These are phyloP conservation scores for Sinelater perroti DNA, from an alignment of 2,888 invertebrate genomes.

Conservation along the genomic window DNA sequence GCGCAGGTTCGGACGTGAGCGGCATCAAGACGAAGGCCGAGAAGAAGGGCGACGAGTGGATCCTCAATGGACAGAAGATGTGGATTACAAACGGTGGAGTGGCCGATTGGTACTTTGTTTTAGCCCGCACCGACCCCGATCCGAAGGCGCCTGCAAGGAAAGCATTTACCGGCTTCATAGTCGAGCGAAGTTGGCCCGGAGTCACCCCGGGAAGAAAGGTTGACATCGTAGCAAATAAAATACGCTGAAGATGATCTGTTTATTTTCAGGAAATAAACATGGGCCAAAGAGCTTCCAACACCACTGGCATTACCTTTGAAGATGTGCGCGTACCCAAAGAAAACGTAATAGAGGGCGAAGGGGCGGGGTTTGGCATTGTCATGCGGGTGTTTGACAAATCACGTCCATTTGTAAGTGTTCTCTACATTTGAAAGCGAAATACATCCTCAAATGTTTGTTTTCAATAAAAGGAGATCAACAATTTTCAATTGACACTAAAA, in stretches of 20 bases:
- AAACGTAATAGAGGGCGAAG: slow-evolving; percentile 89
- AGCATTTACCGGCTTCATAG: slow-evolving; percentile 97
- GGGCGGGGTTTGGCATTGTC: slow-evolving; percentile 95
- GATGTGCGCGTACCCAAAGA: slow-evolving; percentile 95
- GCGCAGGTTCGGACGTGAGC: slow-evolving; percentile 95
- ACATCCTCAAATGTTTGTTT: too few relatives aligned
- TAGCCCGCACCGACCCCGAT: slow-evolving; percentile 92
- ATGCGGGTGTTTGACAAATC: slow-evolving; percentile 97
- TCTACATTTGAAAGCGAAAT: background rate
- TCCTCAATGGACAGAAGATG: slow-evolving; percentile 96
- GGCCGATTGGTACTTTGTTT: slow-evolving; percentile 95
- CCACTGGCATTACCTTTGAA: slow-evolving; percentile 94
- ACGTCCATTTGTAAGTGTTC: slow-evolving; percentile 78
- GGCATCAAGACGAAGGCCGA: slow-evolving; percentile 79
- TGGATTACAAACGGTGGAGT: slow-evolving; percentile 99
- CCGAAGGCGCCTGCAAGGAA: slow-evolving; percentile 90
- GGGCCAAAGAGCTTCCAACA: slow-evolving; percentile 97
- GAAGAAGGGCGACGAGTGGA: slow-evolving; percentile 88
- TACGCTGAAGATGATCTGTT: too few relatives aligned
- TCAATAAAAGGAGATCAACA: background rate
- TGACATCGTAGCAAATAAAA: slow-evolving; percentile 40
- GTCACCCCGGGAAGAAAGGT: slow-evolving; percentile 91
- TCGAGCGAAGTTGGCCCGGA: slow-evolving; percentile 90
- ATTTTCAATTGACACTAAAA: too few relatives aligned
- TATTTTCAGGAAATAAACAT: slow-evolving; percentile 85